A percentile compares a stretch with the other conserved stretches of the same genome.
Conservation (phyloP, 1,140 invertebrate genomes). For the Microplitis mediator region DNA sequence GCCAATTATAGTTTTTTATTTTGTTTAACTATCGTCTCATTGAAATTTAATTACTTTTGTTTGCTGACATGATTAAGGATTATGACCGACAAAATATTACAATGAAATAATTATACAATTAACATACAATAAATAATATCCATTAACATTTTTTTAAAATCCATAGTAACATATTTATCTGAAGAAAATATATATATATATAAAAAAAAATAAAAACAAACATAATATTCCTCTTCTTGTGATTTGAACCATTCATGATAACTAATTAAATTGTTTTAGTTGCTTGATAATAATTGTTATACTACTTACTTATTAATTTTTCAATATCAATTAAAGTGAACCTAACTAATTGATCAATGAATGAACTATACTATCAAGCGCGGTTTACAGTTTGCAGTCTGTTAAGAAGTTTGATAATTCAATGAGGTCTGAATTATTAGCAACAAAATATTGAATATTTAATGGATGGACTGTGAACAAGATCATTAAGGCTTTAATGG, state of each 20-base stretch:
- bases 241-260: background rate
- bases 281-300: background rate
- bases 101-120: conserved; percentile 14
- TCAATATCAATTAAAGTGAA: background rate
- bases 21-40: too few relatives aligned
- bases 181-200: background rate
- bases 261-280: background rate
- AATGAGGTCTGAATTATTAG: background rate
- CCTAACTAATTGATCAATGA: background rate
- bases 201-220: background rate
- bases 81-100: conserved; percentile 8
- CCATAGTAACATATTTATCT: background rate
- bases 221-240: background rate
- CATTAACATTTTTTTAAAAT: background rate
- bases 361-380: background rate
- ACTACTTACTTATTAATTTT: background rate
- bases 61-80: background rate
- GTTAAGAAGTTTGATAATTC: background rate
- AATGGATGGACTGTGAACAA: background rate
- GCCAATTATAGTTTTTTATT: too few relatives aligned
- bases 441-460: background rate
- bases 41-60: background rate
- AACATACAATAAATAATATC: conserved; percentile 14
- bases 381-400: background rate
- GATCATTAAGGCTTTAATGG: too few relatives aligned